phyloP scores from a whole-genome alignment of 2,888 invertebrate genomes.

The Diarsia rubi region DNA sequence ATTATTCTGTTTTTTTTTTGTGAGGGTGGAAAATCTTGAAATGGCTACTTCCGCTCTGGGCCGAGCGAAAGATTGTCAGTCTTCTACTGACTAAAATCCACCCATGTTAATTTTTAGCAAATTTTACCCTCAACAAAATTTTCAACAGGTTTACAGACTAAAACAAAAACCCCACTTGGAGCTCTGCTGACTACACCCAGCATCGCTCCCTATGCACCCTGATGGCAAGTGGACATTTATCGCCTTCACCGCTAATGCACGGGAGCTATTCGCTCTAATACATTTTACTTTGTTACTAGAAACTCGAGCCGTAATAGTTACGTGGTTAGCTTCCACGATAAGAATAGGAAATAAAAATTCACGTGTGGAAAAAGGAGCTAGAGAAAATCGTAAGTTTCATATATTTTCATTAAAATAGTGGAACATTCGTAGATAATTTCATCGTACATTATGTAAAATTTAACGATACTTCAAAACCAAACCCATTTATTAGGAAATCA shows the following conservation, averaged over 20 bases:
- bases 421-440: not conserved
- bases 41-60: no score
- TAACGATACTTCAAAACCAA: not conserved
- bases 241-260: slow-evolving; percentile 79
- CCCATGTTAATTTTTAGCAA: no score
- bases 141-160: not conserved
- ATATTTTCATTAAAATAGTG: not conserved
- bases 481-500: not conserved
- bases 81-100: no score
- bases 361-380: not conserved
- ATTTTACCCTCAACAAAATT: not conserved
- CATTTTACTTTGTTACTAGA: slow-evolving; percentile 80
- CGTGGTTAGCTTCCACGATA: slow-evolving; percentile 57
- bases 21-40: no score
- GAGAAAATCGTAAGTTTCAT: not conserved
- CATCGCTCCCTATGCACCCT: slow-evolving; percentile 43
- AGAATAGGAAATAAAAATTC: slow-evolving; percentile 1
- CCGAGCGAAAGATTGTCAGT: no score
- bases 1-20: no score
- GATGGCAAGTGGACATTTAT: slow-evolving; percentile 76
- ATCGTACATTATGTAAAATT: not conserved
- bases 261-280: slow-evolving; percentile 79
- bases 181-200: slow-evolving; percentile 18
- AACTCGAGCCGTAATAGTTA: slow-evolving; percentile 70
- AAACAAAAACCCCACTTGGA: slow-evolving; percentile 18